These are phyloP conservation scores for Neria commutata DNA, from an alignment of 2,888 invertebrate species.

Conservation along the genomic window DNA sequence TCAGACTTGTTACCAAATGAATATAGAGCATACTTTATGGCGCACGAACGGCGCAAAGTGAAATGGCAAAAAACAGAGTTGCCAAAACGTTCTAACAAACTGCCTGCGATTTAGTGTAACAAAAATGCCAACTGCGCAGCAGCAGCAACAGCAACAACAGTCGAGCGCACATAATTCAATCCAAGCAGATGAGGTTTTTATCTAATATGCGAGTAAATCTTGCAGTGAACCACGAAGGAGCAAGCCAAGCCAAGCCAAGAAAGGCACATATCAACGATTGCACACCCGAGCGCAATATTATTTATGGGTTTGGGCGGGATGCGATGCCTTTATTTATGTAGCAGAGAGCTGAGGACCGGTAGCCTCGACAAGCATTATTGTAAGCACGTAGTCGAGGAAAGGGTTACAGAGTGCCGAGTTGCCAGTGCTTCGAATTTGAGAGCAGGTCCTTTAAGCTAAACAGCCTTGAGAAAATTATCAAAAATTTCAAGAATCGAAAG, in stretches of 20 bases:
- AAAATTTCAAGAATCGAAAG: too few relatives aligned
- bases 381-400: neutral
- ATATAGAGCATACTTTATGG: constrained; percentile 5
- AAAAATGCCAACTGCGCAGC: neutral
- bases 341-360: too few relatives aligned
- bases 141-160: neutral
- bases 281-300: neutral
- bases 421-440: too few relatives aligned
- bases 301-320: neutral
- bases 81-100: neutral
- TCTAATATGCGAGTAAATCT: constrained; percentile 50
- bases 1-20: neutral
- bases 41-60: neutral
- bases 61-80: neutral
- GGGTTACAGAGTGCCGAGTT: neutral
- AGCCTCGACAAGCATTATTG: neutral
- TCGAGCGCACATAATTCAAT: constrained; percentile 21
- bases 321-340: neutral
- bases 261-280: neutral
- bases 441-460: too few relatives aligned
- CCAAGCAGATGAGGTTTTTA: constrained; percentile 25
- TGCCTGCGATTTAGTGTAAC: neutral
- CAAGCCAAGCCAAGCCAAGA: neutral
- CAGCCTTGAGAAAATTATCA: too few relatives aligned
- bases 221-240: constrained; percentile 32